Base-by-base conservation (phyloP, 30 jellyfish, hydroid and myxozoan species). In the Nemopilema nomurai region DNA sequence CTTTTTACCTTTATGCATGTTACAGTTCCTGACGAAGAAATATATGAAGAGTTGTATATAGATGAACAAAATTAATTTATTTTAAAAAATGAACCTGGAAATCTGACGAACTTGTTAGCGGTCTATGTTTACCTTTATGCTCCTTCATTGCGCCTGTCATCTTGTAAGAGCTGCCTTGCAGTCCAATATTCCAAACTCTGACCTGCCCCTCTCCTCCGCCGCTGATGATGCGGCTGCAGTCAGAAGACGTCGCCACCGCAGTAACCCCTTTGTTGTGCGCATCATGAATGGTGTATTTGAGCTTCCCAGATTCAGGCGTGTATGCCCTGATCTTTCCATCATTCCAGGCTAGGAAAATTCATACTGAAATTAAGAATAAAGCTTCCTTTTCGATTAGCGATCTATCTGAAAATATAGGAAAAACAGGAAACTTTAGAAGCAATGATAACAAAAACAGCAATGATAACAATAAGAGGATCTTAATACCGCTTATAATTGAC, bases 171-270 rank as follows among this genome's bases (percentile, higher is more conserved):
- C 79, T 81, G 1, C 88, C 88, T 18, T 74, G 66, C 80, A 51
- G 3, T 13, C 90, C 90, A 20, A 93, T 88, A 67, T 70, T 89
- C 98, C 98, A 93, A 6, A 93, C 97, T 21, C 98, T 79, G 74
- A 93, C 98, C 74, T 93, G 97, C 16, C 98, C 98, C 69, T 93
- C 98, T 0, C 98, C 98, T 0, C 98, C 98, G 20, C 98, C 98
- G 57, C 98, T 93, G 50, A 93, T 87, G 51, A 93, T 89, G 20
- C 89, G 87, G 18, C 62, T 63, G 63, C 97, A 74, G 71, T 76
- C 92, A 7, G 97, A 88, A 4, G 98, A 88, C 49, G 96, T 74
- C 49, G 96, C 92, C 7, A 93, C 71, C 41, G 98, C 98, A 49
- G 98, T 93, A 7, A 93, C 98, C 62, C 98, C 98, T 68, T 93